Conservation (phyloP, 2,888 invertebrate species). For the Blastobasis adustella region DNA sequence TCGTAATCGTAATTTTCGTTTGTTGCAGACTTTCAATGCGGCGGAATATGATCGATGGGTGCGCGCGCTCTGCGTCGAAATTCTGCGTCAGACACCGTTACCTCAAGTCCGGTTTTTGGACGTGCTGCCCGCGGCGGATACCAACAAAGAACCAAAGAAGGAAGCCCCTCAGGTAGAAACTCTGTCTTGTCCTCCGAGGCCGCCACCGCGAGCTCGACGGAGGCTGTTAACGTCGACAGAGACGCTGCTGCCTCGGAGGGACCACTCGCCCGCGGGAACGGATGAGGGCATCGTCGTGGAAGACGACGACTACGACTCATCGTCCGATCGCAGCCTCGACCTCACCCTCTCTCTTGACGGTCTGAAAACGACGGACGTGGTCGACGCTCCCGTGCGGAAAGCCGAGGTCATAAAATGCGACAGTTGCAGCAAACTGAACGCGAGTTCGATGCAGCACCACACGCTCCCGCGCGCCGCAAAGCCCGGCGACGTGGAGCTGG, state of each 20-base stretch:
- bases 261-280: slow-evolving; percentile 67
- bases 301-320: slow-evolving; percentile 73
- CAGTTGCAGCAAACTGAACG: slow-evolving; percentile 61
- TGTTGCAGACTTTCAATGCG: slow-evolving; percentile 80
- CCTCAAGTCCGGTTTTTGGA: slow-evolving; percentile 83
- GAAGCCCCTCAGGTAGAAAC: slow-evolving; percentile 46
- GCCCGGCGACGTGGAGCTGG: slow-evolving; percentile 52
- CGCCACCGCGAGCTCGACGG: slow-evolving; percentile 63
- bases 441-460: slow-evolving; percentile 46
- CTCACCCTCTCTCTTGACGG: slow-evolving; percentile 67
- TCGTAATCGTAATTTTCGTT: slow-evolving; percentile 26
- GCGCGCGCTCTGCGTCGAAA: slow-evolving; percentile 82
- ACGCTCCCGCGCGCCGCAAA: slow-evolving; percentile 61
- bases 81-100: slow-evolving; percentile 83
- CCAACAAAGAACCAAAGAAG: slow-evolving; percentile 56
- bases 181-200: slow-evolving; percentile 50
- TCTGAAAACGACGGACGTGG: slow-evolving; percentile 57
- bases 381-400: slow-evolving; percentile 59
- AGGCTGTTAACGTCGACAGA: slow-evolving; percentile 55
- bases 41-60: slow-evolving; percentile 84
- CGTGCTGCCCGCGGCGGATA: slow-evolving; percentile 77
- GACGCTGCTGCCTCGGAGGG: slow-evolving; percentile 53
- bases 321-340: slow-evolving; percentile 74
- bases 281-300: slow-evolving; percentile 72
- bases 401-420: slow-evolving; percentile 63